Evolutionary conservation across 1,140 invertebrate species (phyloP), one percentile per base, ranked within the genome.

Genomic region (Drosophila sp.): DNA sequence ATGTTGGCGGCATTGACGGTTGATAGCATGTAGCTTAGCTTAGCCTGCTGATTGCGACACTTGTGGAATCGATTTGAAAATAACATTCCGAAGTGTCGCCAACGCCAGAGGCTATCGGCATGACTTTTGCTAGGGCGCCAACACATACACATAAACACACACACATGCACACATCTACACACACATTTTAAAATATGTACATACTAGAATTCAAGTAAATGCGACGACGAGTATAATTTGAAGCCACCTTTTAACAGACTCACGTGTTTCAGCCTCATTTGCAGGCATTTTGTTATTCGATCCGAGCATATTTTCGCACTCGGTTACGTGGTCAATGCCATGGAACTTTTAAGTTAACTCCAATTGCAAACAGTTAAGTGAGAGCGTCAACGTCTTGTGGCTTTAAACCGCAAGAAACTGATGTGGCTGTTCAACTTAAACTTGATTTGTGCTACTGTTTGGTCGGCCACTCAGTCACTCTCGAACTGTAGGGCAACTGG

Each of bases 291-390:
- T 36, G 76, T 76, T 79, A 89, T 77, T 65, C 29, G 76, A 87
- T 32, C 40, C 53, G 2, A 40, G 48, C 40, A 65, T 58, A 48
- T 89, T 83, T 89, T 87, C 83, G 83, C 83, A 87, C 83, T 87
- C 83, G 83, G 83, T 87, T 87, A 87, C 83, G 83, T 87, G 83
- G 83, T 87, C 83, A 87, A 87, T 87, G 83, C 83, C 83, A 89
- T 59, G 57, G 27, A 34, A 66, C 43, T 65, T 29, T 32, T 18
- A 59, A 43, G 32, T 43, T 3, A 29, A 54, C 50, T 72, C 69
- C 75, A 64, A 50, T 50, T 36, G 41, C 38, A 41, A 36, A 62
- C 32, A 36, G 46, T 14, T 41, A 36, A 75, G 82, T 81, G 82
- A 86, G 82, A 86, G 83, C 82, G 65, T 51, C 62, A 62, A 70